Conservation (phyloP, 2,797 vertebrate species). For the Pyrocephalus nanus region DNA sequence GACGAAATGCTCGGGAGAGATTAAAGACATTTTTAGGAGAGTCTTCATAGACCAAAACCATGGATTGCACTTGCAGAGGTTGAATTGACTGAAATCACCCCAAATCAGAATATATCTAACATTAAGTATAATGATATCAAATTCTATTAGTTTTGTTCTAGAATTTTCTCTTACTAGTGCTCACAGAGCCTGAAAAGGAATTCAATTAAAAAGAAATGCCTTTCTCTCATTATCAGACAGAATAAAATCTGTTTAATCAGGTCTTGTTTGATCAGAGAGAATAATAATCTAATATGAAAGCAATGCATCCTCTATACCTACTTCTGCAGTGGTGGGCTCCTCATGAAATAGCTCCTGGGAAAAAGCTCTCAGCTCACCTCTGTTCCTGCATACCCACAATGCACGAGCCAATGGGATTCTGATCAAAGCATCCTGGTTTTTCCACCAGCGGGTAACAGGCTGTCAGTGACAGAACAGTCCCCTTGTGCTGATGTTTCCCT, state of each 20-base stretch:
- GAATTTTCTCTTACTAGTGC: background rate
- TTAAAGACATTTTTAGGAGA: background rate
- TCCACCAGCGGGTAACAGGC: background rate
- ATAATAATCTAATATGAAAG: background rate
- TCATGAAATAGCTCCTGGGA: background rate
- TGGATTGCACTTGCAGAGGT: background rate
- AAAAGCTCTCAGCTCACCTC: background rate
- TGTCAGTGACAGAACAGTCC: background rate
- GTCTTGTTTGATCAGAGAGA: background rate
- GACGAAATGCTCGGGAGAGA: background rate
- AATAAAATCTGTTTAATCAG: slow-evolving; percentile 16
- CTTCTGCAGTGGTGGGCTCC: background rate
- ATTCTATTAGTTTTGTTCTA: background rate
- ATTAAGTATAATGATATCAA: background rate
- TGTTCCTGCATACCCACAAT: background rate
- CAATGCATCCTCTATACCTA: background rate
- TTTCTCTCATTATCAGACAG: background rate
- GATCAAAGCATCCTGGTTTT: background rate
- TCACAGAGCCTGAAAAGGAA: background rate
- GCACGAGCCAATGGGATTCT: background rate
- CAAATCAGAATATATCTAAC: background rate
- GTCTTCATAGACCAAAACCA: background rate
- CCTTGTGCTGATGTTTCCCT: fast-evolving
- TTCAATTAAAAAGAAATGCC: background rate
- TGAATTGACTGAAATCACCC: background rate